Evolutionary conservation across 1,140 invertebrate species (phyloP).

Genomic region (Drosophila insularis): DNA sequence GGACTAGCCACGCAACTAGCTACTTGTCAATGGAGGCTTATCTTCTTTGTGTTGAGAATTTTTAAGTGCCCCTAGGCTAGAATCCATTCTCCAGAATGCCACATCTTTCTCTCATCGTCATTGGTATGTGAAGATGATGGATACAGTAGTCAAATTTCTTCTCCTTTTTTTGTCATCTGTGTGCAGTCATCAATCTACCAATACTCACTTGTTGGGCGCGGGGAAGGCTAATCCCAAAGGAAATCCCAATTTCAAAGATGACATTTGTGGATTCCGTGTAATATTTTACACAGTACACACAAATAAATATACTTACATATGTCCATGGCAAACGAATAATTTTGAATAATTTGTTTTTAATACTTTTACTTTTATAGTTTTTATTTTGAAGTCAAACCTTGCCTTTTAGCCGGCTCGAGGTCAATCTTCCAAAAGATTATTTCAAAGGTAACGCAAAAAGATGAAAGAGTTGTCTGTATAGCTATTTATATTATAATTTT

Average conservation of each 20-base stretch:
- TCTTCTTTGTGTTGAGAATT: conserved; percentile 62
- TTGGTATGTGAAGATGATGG: not conserved
- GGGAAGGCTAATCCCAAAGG: too few relatives aligned
- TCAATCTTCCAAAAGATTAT: too few relatives aligned
- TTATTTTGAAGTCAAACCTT: too few relatives aligned
- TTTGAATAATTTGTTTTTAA: too few relatives aligned
- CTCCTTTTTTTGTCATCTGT: not conserved
- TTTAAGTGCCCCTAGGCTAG: conserved; percentile 54
- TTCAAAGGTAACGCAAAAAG: too few relatives aligned
- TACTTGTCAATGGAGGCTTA: conserved; percentile 64
- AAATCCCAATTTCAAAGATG: not conserved
- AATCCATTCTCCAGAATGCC: not conserved
- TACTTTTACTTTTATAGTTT: too few relatives aligned
- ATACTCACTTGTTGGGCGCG: not conserved
- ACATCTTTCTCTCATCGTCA: not conserved
- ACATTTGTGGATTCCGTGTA: not conserved
- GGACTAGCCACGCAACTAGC: conserved; percentile 56
- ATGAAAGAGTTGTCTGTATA: too few relatives aligned
- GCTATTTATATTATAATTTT: too few relatives aligned
- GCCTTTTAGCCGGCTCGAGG: too few relatives aligned
- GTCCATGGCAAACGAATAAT: too few relatives aligned
- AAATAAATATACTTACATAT: too few relatives aligned
- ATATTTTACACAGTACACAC: too few relatives aligned
- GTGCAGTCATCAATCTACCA: not conserved
- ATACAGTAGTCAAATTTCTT: not conserved